Evolutionary conservation across 1,140 invertebrate genomes (phyloP), one percentile per base, ranked within the genome.

Genomic region (Drosophila eugracilis): DNA sequence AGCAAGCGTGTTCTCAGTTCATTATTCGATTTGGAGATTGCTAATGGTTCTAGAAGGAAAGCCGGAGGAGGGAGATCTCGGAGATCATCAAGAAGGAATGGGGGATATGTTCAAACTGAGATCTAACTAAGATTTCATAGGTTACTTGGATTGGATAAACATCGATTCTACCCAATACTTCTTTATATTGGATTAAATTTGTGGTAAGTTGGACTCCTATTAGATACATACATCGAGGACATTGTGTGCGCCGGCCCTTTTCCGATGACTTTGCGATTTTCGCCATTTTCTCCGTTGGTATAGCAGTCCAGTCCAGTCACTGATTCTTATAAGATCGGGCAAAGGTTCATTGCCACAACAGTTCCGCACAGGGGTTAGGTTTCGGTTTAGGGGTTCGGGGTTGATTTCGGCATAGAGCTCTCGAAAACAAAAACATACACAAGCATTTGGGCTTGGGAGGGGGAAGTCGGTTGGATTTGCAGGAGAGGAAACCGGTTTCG

Each of bases 151-250:
- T 12, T 32, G 12, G 2, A 12, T 4, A 32, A 32, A 32, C 10
- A 32, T 4, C 4, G 12, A 4, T 32, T 32, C 10, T 4, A 32
- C 30, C 0, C 4, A 7, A 9, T 0, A 9, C 26, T 10, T 30
- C n/a, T n/a, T n/a, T n/a, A n/a, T n/a, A n/a, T n/a, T n/a, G n/a
- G n/a, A n/a, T n/a, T n/a, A n/a, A n/a, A n/a, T n/a, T n/a, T n/a
- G n/a, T n/a, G n/a, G n/a, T n/a, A n/a, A n/a, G n/a, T n/a, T n/a
- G 4, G 7, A 22, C 4, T 5, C 9, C 14, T 12, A 24, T 21
- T n/a, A n/a, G 15, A 58, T 72, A 60, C 69, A 19, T 72, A 72
- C 69, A 60, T 72, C 39, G 45, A 26, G 67, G 45, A 34, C 66
- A 50, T 71, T 32, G 24, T 72, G 62, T 69, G 65, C 45, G 47